Percentiles rank a stretch among this genome's conserved stretches.
Evolutionary conservation across 2,797 vertebrate genomes (phyloP).

Genomic region (Rhinogobio ventralis): DNA sequence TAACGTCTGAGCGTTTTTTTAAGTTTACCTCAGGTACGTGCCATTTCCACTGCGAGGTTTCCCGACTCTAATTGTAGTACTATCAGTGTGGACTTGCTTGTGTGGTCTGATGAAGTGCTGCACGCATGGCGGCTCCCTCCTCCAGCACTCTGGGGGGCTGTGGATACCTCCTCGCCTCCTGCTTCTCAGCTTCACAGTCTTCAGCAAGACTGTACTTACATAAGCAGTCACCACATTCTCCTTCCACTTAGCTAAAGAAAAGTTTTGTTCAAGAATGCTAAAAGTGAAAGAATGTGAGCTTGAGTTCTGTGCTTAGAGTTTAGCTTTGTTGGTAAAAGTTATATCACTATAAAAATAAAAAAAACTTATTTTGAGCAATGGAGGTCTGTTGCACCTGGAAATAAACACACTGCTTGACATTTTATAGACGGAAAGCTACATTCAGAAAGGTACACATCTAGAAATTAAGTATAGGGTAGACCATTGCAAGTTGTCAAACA

Average conservation of each 20-base stretch:
- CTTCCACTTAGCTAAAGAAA: not conserved
- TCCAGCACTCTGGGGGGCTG: conserved; percentile 23
- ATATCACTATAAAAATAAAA: not conserved
- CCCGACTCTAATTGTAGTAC: conserved; percentile 41
- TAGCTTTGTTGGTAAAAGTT: not conserved
- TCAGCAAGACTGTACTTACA: conserved; percentile 25
- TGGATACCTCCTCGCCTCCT: conserved; percentile 6
- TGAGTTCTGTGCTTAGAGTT: not conserved
- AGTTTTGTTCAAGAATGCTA: not conserved
- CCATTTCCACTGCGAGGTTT: conserved; percentile 20
- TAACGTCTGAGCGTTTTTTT: conserved; percentile 22
- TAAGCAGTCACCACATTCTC: conserved; percentile 3
- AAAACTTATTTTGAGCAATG: not conserved
- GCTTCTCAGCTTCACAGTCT: conserved; percentile 21
- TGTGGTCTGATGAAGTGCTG: conserved; percentile 1
- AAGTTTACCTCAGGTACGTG: conserved; percentile 21
- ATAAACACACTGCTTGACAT: not conserved
- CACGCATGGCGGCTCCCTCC: conserved; percentile 20
- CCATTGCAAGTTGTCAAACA: not conserved
- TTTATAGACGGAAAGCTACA: not conserved
- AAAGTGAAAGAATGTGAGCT: not conserved
- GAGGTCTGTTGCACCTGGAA: not conserved
- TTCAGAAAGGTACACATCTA: not conserved
- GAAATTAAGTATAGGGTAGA: not conserved
- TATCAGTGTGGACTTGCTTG: conserved; percentile 26